phyloP scores from a whole-genome alignment of 2,797 vertebrate species.

The Kryptopterus vitreolus region DNA sequence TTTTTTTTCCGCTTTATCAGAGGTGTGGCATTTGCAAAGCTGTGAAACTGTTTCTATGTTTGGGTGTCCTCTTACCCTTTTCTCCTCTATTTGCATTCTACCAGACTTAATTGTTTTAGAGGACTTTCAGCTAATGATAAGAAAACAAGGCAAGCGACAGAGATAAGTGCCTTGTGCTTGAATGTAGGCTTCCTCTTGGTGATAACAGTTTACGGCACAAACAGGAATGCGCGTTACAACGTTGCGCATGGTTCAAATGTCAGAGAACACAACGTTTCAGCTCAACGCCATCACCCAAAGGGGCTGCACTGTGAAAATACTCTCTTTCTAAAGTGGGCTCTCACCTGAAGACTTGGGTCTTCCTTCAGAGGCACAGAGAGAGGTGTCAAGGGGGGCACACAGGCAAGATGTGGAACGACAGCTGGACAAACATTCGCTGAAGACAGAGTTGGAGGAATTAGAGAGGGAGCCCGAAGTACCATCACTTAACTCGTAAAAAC shows the following conservation, averaged over 20 bases:
- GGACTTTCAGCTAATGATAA: slow-evolving; percentile 39
- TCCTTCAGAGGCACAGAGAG: slow-evolving; percentile 81
- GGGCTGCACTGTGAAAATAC: slow-evolving; percentile 23
- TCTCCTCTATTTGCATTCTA: slow-evolving; percentile 38
- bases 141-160: slow-evolving; percentile 26
- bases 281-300: not conserved
- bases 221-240: slow-evolving; percentile 34
- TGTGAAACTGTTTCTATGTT: slow-evolving; percentile 50
- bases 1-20: slow-evolving; percentile 51
- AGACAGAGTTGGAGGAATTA: slow-evolving; percentile 96
- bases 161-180: slow-evolving; percentile 13
- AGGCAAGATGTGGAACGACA: slow-evolving; percentile 89
- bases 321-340: slow-evolving; percentile 33
- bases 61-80: slow-evolving; percentile 35
- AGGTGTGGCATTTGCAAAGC: slow-evolving; percentile 56
- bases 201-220: slow-evolving; percentile 26
- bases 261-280: slow-evolving; percentile 27
- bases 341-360: slow-evolving; percentile 85
- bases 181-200: slow-evolving; percentile 17
- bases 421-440: slow-evolving; percentile 95
- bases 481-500: slow-evolving; percentile 95
- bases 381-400: slow-evolving; percentile 85
- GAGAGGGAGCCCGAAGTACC: slow-evolving; percentile 90
- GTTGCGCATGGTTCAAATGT: slow-evolving; percentile 30
- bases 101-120: slow-evolving; percentile 49